Percentiles rank a stretch among this genome's conserved stretches.
Conservation (phyloP, 2,888 invertebrate species). For the Serrognathus titanus region DNA sequence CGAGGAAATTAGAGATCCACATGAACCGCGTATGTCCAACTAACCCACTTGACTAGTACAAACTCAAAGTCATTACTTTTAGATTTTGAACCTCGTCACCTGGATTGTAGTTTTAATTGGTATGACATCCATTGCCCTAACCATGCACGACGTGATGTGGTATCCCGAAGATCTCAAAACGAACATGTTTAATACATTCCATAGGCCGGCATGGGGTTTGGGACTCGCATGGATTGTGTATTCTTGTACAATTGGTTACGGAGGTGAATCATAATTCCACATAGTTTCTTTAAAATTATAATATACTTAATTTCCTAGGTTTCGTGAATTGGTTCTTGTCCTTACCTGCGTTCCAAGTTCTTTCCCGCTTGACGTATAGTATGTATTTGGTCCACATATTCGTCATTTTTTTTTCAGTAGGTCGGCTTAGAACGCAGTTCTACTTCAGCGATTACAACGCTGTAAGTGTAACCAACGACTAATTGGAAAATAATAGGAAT, state of each 20-base stretch:
- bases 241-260: slow-evolving; percentile 24
- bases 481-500: too few relatives aligned
- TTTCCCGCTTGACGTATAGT: slow-evolving; percentile 55
- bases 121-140: slow-evolving; percentile 15
- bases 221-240: slow-evolving; percentile 29
- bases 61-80: not conserved
- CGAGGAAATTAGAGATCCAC: slow-evolving; percentile 9
- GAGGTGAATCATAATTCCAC: slow-evolving; percentile 17
- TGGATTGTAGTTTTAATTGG: slow-evolving; percentile 13
- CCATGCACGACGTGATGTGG: slow-evolving; percentile 12
- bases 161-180: slow-evolving; percentile 8
- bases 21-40: not conserved
- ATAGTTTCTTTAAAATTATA: not conserved
- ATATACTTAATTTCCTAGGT: slow-evolving; percentile 45
- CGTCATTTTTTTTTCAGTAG: slow-evolving; percentile 32
- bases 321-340: slow-evolving; percentile 50
- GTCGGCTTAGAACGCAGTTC: slow-evolving; percentile 25
- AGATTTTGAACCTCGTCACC: slow-evolving; percentile 10
- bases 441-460: slow-evolving; percentile 32
- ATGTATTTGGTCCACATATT: slow-evolving; percentile 54
- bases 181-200: slow-evolving; percentile 15
- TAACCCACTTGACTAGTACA: not conserved
- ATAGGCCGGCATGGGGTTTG: slow-evolving; percentile 17
- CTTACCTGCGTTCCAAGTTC: slow-evolving; percentile 50
- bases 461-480: slow-evolving; percentile 26